Conservation (phyloP, 2,888 invertebrate species). For the Priocnemis perturbator region DNA sequence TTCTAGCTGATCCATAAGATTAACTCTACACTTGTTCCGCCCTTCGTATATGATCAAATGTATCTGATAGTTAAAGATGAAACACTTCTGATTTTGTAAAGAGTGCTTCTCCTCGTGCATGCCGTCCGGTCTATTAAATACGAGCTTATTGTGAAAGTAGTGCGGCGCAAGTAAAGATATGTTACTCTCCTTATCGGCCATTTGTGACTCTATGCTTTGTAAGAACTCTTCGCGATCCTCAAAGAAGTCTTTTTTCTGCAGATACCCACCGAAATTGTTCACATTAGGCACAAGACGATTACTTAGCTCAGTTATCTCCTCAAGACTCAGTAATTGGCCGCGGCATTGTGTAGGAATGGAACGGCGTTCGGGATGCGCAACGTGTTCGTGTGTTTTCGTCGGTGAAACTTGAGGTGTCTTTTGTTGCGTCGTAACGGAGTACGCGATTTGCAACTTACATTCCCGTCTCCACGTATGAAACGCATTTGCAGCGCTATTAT, state of each 20-base stretch:
- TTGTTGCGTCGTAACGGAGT: constrained; percentile 64
- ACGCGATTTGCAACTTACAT: constrained; percentile 81
- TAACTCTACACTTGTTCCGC: constrained; percentile 38
- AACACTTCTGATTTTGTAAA: constrained; percentile 29
- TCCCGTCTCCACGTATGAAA: constrained; percentile 80
- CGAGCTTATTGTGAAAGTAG: constrained; percentile 49
- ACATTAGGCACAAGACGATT: constrained; percentile 47
- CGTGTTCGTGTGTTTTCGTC: constrained; percentile 4
- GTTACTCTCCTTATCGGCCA: constrained; percentile 28
- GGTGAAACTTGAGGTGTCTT: not conserved
- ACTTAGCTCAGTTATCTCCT: constrained; percentile 50
- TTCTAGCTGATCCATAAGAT: constrained; percentile 44
- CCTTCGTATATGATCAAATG: constrained; percentile 79
- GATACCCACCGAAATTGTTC: constrained; percentile 54
- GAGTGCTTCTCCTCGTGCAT: not conserved
- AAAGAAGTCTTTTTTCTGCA: constrained; percentile 44
- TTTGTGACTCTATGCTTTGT: constrained; percentile 44
- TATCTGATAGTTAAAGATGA: constrained; percentile 71
- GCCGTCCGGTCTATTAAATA: constrained; percentile 38
- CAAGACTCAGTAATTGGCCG: constrained; percentile 45
- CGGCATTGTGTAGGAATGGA: constrained; percentile 23
- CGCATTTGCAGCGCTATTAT: constrained; percentile 50
- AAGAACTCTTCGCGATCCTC: constrained; percentile 57
- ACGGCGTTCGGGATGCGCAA: not conserved
- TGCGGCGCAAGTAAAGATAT: constrained; percentile 30